Evolutionary conservation across 2,888 invertebrate species (phyloP).

Genomic region (Antitype chi): DNA sequence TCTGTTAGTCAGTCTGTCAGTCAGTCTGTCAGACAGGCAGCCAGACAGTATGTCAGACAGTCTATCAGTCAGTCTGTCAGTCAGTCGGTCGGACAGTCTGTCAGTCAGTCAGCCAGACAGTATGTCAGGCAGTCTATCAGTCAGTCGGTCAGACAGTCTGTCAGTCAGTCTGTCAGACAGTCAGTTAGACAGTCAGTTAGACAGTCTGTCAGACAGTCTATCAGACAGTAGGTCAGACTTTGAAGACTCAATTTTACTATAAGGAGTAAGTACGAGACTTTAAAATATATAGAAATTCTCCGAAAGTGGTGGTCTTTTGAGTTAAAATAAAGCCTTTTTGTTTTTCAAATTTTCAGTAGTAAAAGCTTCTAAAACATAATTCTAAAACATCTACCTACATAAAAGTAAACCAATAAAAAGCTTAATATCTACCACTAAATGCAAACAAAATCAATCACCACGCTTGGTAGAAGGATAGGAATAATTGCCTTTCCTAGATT

Average conservation of each 20-base stretch:
- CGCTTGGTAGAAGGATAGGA: neutral
- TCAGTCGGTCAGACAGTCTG: no score
- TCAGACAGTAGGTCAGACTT: neutral
- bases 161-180: no score
- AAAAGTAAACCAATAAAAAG: neutral
- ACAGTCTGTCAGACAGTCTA: no score
- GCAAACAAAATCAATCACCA: neutral
- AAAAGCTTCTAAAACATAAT: neutral
- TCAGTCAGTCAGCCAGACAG: no score
- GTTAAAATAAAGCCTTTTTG: neutral
- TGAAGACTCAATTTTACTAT: conserved; percentile 25
- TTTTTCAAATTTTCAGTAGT: neutral
- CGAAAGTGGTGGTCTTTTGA: neutral
- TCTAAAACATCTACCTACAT: neutral
- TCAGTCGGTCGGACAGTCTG: no score
- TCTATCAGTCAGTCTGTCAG: no score
- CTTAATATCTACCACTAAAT: neutral
- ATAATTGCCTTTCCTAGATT: neutral
- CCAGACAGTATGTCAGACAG: no score
- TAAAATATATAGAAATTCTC: conserved; percentile 33
- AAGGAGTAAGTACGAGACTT: conserved; percentile 30
- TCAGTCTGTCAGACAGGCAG: no score
- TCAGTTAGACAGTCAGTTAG: no score
- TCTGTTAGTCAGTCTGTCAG: no score
- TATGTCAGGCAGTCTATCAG: no score